Evolutionary conservation across 2,113 vertebrate species (phyloP).

Genomic region (Psettodes erumei): DNA sequence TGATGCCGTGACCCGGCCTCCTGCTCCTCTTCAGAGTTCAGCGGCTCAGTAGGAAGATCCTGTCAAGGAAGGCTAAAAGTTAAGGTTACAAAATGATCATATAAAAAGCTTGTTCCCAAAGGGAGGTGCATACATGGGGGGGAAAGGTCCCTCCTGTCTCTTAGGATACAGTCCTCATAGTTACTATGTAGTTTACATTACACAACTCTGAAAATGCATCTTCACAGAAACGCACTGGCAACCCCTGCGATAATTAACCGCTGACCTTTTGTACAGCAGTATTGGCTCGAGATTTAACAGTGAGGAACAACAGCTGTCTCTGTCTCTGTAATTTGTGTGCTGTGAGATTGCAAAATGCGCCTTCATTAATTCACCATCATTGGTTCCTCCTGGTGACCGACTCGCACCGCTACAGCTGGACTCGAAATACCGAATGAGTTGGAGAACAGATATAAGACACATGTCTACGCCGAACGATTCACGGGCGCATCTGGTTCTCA

Average conservation of each 20-base stretch:
- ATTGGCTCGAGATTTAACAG: constrained; percentile 6
- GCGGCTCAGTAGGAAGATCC: constrained; percentile 3
- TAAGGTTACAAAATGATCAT: constrained; percentile 25
- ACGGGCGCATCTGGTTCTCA: too few species aligned
- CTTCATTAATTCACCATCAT: neutral
- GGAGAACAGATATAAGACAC: constrained; percentile 16
- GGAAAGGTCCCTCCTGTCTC: neutral
- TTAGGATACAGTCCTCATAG: neutral
- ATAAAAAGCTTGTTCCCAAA: constrained; percentile 6
- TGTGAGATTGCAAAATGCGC: neutral
- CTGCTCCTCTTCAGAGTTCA: constrained; percentile 21
- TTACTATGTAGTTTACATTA: neutral
- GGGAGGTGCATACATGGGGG: constrained; percentile 1
- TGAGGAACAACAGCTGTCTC: constrained; percentile 38
- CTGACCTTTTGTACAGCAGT: constrained; percentile 4
- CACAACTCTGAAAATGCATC: neutral
- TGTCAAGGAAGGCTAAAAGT: constrained; percentile 14
- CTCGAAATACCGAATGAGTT: constrained; percentile 24
- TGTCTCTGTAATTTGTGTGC: constrained; percentile 6
- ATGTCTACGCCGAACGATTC: constrained; percentile 5
- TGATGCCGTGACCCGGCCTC: constrained; percentile 22
- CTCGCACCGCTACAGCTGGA: neutral
- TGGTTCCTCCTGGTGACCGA: constrained; percentile 13
- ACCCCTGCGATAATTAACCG: constrained; percentile 2
- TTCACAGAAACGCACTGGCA: constrained; percentile 5